Conservation (phyloP, 2,888 invertebrate species). For the Corbicula japonica region DNA sequence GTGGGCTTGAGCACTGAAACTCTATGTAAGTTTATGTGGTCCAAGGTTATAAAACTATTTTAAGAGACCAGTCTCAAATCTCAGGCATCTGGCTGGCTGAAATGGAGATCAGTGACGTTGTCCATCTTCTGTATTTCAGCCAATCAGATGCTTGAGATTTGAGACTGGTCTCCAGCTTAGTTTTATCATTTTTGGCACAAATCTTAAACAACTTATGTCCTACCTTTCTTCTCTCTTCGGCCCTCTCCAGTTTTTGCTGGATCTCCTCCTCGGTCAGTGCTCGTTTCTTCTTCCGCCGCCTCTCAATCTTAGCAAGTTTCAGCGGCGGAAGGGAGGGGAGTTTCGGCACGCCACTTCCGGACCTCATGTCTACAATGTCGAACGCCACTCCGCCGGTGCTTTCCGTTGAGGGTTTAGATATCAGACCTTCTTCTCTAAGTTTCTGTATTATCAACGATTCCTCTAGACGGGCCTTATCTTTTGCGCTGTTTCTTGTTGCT, state of each 20-base stretch:
- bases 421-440: slow-evolving; percentile 86
- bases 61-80: too few relatives aligned
- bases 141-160: too few relatives aligned
- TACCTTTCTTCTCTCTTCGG: slow-evolving; percentile 83
- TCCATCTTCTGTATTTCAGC: too few relatives aligned
- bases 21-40: too few relatives aligned
- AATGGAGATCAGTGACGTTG: too few relatives aligned
- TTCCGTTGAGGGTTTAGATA: slow-evolving; percentile 83
- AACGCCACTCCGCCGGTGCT: slow-evolving; percentile 84
- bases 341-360: slow-evolving; percentile 51
- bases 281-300: slow-evolving; percentile 79
- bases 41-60: too few relatives aligned
- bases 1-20: too few relatives aligned
- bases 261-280: slow-evolving; percentile 83
- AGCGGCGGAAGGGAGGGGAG: slow-evolving; percentile 75
- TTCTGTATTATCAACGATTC: slow-evolving; percentile 84
- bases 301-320: slow-evolving; percentile 82
- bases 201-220: too few relatives aligned
- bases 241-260: slow-evolving; percentile 80
- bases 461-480: slow-evolving; percentile 83
- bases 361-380: slow-evolving; percentile 76
- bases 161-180: too few relatives aligned
- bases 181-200: too few relatives aligned
- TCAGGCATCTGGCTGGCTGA: too few relatives aligned
- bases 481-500: slow-evolving; percentile 84